These are phyloP conservation scores for Tretioscincus oriximinensis DNA, from an alignment of 2,113 vertebrate species.

Conservation along the genomic window DNA sequence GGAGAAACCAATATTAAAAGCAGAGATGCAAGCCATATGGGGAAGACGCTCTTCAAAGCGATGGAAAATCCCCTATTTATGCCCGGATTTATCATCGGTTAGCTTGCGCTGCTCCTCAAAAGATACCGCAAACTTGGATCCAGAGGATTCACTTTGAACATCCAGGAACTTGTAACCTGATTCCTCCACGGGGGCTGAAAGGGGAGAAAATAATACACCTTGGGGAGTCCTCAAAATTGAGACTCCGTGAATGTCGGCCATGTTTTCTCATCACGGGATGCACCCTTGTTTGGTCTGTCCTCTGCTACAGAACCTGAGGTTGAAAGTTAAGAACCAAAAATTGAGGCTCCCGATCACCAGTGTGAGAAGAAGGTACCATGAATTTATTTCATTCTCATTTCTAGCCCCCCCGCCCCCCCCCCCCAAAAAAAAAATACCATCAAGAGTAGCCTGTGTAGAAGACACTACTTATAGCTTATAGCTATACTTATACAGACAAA, in stretches of 20 bases:
- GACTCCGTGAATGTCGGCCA: neutral
- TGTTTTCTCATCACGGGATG: neutral
- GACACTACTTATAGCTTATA: no score
- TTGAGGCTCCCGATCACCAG: no score
- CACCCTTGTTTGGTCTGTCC: no score
- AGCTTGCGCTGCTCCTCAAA: conserved; percentile 50
- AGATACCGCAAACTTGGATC: conserved; percentile 21
- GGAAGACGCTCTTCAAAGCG: conserved; percentile 56
- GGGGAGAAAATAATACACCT: conserved; percentile 25
- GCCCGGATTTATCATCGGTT: conserved; percentile 57
- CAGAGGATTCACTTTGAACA: neutral
- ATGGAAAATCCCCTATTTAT: conserved; percentile 42
- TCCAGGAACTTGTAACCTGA: conserved; percentile 4
- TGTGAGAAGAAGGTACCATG: no score
- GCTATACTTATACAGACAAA: no score
- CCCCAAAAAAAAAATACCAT: no score
- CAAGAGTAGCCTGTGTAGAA: no score
- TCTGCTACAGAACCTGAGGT: no score
- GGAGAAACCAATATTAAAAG: neutral
- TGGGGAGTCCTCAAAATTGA: conserved; percentile 3
- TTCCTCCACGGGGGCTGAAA: conserved; percentile 17
- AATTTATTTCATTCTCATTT: no score
- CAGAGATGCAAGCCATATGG: conserved; percentile 37
- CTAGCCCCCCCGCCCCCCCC: no score
- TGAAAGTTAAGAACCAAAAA: no score